These are phyloP conservation scores for Pseudochirops cupreus DNA, from an alignment of 2,797 vertebrate species.

Conservation along the genomic window DNA sequence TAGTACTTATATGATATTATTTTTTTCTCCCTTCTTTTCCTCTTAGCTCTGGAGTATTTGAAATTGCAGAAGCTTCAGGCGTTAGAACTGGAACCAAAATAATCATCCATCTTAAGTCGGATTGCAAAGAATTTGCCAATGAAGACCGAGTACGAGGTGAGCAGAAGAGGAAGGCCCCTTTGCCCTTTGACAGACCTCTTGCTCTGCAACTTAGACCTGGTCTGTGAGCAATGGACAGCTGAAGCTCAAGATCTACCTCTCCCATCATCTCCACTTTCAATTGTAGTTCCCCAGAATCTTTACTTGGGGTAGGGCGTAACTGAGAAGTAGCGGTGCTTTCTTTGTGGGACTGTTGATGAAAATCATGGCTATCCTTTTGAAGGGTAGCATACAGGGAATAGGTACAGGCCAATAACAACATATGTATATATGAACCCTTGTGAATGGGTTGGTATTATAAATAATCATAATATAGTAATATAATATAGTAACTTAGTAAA, in stretches of 20 bases:
- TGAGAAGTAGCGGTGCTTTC: not conserved
- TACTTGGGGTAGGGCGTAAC: not conserved
- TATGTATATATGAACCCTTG: not conserved
- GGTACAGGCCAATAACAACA: not conserved
- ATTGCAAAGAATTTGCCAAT: slow-evolving; percentile 94
- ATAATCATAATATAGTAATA: not conserved
- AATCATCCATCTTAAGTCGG: slow-evolving; percentile 94
- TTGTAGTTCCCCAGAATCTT: not conserved
- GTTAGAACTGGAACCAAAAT: slow-evolving; percentile 96
- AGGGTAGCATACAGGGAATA: not conserved
- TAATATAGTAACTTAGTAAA: too few species aligned
- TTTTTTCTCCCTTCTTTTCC: slow-evolving; percentile 42
- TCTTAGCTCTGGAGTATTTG: slow-evolving; percentile 94
- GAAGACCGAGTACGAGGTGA: slow-evolving; percentile 95
- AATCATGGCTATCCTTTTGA: not conserved
- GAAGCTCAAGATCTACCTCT: not conserved
- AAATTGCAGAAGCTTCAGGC: slow-evolving; percentile 94
- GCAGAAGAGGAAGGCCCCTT: slow-evolving; percentile 14
- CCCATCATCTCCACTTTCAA: not conserved
- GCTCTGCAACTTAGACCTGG: not conserved
- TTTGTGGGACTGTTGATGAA: not conserved
- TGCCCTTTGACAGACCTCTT: not conserved
- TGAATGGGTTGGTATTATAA: not conserved
- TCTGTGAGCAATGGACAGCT: not conserved
- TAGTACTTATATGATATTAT: fast-evolving